phyloP scores from a whole-genome alignment of 2,888 invertebrate species.

The Drosophila fungiperda region DNA sequence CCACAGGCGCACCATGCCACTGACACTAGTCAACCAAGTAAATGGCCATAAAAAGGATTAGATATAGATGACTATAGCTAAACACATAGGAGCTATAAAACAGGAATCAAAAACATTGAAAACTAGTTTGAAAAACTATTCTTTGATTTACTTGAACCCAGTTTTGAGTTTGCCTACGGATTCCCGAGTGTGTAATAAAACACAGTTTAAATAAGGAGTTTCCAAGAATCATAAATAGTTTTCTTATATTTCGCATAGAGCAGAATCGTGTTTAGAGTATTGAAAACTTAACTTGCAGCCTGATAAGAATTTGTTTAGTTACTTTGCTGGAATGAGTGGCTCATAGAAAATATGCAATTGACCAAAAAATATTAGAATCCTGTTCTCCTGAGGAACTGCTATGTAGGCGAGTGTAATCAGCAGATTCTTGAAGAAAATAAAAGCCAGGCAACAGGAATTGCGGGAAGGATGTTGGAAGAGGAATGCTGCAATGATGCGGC shows the following conservation, averaged over 20 bases:
- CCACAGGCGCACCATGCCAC: conserved; percentile 17
- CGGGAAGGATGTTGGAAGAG: conserved; percentile 16
- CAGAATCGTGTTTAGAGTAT: too few relatives aligned
- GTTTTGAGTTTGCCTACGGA: background rate
- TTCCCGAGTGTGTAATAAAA: background rate
- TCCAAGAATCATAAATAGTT: background rate
- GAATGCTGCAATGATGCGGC: conserved; percentile 24
- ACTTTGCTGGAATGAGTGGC: background rate
- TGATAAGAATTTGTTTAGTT: background rate
- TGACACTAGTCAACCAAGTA: conserved; percentile 9
- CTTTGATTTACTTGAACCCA: background rate
- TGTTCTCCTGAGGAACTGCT: background rate
- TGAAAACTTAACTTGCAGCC: background rate
- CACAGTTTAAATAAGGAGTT: background rate
- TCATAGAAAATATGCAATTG: background rate
- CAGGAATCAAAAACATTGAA: background rate
- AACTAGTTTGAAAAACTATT: background rate
- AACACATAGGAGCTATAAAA: background rate
- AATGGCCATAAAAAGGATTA: background rate
- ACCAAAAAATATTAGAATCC: background rate
- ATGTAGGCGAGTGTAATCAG: conserved; percentile 44
- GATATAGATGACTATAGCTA: background rate
- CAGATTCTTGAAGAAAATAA: conserved; percentile 27
- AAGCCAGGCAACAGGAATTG: conserved; percentile 26
- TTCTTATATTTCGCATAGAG: background rate